Percentiles rank a stretch among this genome's conserved stretches.
Conservation (phyloP, 2,797 vertebrate species). For the Limnodromus scolopaceus region DNA sequence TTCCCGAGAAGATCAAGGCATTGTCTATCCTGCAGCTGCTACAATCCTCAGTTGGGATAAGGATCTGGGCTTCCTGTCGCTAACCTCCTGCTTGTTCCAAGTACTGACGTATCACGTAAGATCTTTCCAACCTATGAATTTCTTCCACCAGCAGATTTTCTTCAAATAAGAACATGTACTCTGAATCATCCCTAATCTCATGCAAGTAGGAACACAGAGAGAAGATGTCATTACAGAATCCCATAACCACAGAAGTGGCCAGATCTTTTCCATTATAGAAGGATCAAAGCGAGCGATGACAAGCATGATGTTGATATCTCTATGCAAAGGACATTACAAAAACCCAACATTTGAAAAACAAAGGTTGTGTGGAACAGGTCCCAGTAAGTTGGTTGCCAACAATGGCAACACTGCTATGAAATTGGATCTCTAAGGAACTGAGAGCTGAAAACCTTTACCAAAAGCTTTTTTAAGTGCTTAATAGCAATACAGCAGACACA, state of each 20-base stretch:
- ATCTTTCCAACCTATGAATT: not conserved
- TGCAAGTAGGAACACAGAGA: not conserved
- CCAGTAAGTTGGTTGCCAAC: not conserved
- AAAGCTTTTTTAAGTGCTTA: not conserved
- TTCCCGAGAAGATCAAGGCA: not conserved
- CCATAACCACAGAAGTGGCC: fast-evolving
- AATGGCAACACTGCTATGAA: not conserved
- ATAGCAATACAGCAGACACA: not conserved
- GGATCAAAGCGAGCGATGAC: not conserved
- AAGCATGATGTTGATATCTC: not conserved
- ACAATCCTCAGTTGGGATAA: not conserved
- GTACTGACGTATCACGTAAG: not conserved
- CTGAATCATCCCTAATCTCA: not conserved
- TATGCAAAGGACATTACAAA: not conserved
- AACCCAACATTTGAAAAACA: not conserved
- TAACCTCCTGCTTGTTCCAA: not conserved
- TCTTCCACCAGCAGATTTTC: not conserved
- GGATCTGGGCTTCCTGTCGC: not conserved
- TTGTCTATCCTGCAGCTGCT: not conserved
- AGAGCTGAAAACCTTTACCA: not conserved
- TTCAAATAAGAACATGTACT: not conserved
- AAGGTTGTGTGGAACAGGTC: not conserved
- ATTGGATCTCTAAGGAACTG: not conserved
- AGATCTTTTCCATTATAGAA: not conserved
- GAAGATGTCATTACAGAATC: not conserved